Base-by-base conservation (phyloP, 1,140 invertebrate species). In the Leptopilina boulardi region DNA sequence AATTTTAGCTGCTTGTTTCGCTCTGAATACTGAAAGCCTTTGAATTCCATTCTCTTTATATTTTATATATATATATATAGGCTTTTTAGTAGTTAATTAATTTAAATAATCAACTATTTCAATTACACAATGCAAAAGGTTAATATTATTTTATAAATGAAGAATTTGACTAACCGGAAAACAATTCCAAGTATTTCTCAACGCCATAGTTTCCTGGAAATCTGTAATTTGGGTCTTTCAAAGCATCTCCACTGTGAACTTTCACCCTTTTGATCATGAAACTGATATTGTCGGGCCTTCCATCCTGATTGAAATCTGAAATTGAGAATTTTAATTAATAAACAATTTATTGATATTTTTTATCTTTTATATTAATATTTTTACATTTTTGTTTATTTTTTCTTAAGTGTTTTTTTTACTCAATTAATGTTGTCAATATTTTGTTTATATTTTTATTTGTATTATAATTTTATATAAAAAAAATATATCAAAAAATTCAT, bases 181-280 rank as follows among this genome's bases (percentile, higher is more conserved):
- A 98, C 42, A 98, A 92, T 91, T 98, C 97, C 56, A 98, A 92
- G 90, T 97, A 98, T 90, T 98, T 97, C 88, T 98, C 97, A 26
- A 99, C 98, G 6, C 97, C 97, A 88, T 98, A 98, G 88, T 98
- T 98, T 70, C 96, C 96, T 0, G 96, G 95, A 90, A 97, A 98
- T 82, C 97, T 93, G 91, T 98, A 98, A 56, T 93, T 93, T 2
- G 95, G 94, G 91, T 97, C 96, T 79, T 94, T 95, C 59, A 96
- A 90, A 42, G 96, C 94, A 80, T 97, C 95, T 83, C 94, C 93
- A 23, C 96, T 96, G 90, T 98, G 96, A 18, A 98, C 96, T 91
- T 98, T 98, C 80, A 99, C 97, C 77, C 97, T 93, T 91, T 99
- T 99, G 83, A 99, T 98, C 95, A 98, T 97, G 88, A 99, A 98